A percentile compares a stretch with the other conserved stretches of the same genome.
phyloP scores from a whole-genome alignment of 2,888 invertebrate genomes.

The Ferdinandea cuprea region DNA sequence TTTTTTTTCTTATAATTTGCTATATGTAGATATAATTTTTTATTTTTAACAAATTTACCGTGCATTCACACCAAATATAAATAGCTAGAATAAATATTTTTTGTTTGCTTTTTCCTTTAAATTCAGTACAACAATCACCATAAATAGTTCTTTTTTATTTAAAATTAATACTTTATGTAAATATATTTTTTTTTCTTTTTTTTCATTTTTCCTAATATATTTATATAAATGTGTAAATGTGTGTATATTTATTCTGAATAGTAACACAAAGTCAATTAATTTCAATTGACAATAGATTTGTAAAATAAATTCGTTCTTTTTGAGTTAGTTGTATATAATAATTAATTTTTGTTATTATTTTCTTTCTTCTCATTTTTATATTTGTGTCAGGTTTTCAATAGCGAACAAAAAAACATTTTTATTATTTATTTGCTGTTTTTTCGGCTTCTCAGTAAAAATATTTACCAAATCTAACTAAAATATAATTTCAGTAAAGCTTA shows the following conservation, averaged over 20 bases:
- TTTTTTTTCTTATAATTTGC: background rate
- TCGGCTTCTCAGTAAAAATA: too few relatives aligned
- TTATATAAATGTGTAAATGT: constrained; percentile 23
- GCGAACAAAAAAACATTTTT: too few relatives aligned
- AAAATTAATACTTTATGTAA: constrained; percentile 42
- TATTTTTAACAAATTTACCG: constrained; percentile 38
- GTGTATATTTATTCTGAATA: constrained; percentile 26
- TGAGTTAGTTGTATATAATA: background rate
- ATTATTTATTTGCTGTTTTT: too few relatives aligned
- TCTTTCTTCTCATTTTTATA: background rate
- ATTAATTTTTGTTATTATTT: background rate
- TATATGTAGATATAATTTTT: constrained; percentile 14
- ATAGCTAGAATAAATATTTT: constrained; percentile 27
- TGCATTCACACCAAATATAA: constrained; percentile 46
- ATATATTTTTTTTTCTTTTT: constrained; percentile 55
- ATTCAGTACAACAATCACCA: constrained; percentile 63
- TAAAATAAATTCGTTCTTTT: constrained; percentile 66
- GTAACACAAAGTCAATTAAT: constrained; percentile 49
- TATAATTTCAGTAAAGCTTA: too few relatives aligned
- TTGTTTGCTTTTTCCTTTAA: too few relatives aligned
- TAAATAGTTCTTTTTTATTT: constrained; percentile 31
- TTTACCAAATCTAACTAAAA: too few relatives aligned
- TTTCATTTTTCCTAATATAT: too few relatives aligned
- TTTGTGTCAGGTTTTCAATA: too few relatives aligned
- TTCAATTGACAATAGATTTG: constrained; percentile 60